These are phyloP conservation scores for Amphiura filiformis DNA, from an alignment of 35 echinoderm and acorn worm genomes.

Conservation along the genomic window DNA sequence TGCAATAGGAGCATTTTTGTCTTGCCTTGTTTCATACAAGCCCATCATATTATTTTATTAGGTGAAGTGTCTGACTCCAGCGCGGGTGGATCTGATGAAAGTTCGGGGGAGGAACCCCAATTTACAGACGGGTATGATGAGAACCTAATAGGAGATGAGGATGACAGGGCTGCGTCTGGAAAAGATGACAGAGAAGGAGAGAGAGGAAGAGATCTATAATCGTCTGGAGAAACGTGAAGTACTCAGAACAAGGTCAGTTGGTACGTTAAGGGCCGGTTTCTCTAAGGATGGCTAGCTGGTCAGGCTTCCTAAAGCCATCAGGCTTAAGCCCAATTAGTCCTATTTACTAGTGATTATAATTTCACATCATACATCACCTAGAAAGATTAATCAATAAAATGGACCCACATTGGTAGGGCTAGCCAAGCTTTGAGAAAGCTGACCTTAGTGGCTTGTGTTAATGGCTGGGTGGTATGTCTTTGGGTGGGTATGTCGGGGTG, in stretches of 20 bases:
- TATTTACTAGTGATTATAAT: no score
- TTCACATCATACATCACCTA: no score
- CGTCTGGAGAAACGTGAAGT: slow-evolving; percentile 92
- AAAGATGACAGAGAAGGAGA: slow-evolving; percentile 90
- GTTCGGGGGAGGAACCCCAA: slow-evolving; percentile 49
- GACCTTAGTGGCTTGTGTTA: no score
- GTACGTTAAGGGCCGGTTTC: no score
- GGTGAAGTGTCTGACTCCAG: slow-evolving; percentile 94
- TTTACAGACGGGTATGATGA: slow-evolving; percentile 94
- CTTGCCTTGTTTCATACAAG: no score
- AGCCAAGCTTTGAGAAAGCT: no score
- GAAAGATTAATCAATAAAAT: no score
- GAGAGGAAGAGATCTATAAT: slow-evolving; percentile 95
- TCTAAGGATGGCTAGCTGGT: no score
- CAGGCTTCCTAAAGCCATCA: no score
- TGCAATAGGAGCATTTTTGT: neutral
- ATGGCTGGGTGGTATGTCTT: no score
- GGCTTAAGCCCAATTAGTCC: no score
- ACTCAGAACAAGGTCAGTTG: slow-evolving; percentile 73
- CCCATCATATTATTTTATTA: neutral
- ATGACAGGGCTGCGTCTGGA: slow-evolving; percentile 80
- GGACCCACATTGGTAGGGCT: no score
- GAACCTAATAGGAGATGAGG: slow-evolving; percentile 89
- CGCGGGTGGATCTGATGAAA: slow-evolving; percentile 20
- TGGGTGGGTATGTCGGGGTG: neutral